Conservation (phyloP, 2,888 invertebrate species). For the Cephus runcator region DNA sequence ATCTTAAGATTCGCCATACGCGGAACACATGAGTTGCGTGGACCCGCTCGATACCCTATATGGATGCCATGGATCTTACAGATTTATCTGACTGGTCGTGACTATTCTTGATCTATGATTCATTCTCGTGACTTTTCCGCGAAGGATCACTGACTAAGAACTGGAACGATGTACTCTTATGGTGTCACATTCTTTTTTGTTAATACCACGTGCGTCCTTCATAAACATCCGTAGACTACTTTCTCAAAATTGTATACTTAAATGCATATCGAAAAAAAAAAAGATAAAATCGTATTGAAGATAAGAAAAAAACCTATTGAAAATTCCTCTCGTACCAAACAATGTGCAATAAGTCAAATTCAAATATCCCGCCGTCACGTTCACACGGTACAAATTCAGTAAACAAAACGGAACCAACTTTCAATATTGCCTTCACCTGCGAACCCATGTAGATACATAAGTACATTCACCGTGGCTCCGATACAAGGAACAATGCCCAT, state of each 20-base stretch:
- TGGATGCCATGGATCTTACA: conserved; percentile 44
- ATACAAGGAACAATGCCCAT: conserved; percentile 25
- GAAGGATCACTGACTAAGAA: neutral
- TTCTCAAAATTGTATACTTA: neutral
- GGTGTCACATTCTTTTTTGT: neutral
- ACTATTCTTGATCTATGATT: conserved; percentile 5
- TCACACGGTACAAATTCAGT: conserved; percentile 47
- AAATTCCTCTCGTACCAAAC: neutral
- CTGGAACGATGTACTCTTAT: neutral
- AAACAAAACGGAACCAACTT: conserved; percentile 56
- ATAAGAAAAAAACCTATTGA: neutral
- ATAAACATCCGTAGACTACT: neutral
- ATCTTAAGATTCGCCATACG: conserved; percentile 53
- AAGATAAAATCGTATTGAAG: neutral
- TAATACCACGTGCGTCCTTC: neutral
- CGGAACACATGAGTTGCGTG: conserved; percentile 39
- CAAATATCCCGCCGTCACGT: conserved; percentile 20
- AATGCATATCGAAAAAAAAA: neutral
- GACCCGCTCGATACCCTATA: conserved; percentile 47
- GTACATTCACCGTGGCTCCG: conserved; percentile 11
- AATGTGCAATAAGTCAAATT: neutral
- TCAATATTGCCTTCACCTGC: conserved; percentile 56
- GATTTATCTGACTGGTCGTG: conserved; percentile 37
- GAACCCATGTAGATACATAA: conserved; percentile 6
- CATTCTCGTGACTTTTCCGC: neutral